Percentiles rank a stretch among this genome's conserved stretches.
phyloP scores from a whole-genome alignment of 2,113 vertebrate species.

The Sturnira hondurensis region DNA sequence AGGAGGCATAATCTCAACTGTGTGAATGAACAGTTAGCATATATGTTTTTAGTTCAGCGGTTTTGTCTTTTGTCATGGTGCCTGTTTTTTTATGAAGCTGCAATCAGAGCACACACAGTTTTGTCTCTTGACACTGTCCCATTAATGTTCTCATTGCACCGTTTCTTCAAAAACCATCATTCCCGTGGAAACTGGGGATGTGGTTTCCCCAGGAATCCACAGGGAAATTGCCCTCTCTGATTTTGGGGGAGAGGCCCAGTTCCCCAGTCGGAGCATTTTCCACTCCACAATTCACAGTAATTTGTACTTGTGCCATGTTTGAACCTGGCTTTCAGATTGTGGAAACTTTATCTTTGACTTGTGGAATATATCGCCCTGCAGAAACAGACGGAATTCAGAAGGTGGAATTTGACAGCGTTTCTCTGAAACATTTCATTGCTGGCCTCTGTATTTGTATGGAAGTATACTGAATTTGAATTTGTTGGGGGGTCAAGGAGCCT shows the following conservation, averaged over 20 bases:
- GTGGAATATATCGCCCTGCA: neutral
- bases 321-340: neutral
- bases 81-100: neutral
- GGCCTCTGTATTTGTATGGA: neutral
- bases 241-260: neutral
- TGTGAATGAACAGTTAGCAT: neutral
- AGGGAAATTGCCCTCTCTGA: neutral
- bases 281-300: conserved; percentile 23
- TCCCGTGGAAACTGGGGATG: neutral
- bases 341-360: conserved; percentile 34
- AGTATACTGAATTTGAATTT: neutral
- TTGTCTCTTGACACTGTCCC: neutral
- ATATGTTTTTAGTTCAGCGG: neutral
- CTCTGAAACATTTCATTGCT: neutral
- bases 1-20: neutral
- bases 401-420: neutral
- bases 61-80: neutral
- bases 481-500: neutral
- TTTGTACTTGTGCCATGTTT: neutral
- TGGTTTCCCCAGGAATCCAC: conserved; percentile 10
- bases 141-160: neutral
- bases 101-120: neutral
- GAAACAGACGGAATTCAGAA: neutral
- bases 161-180: conserved; percentile 6
- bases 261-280: neutral